Conservation (phyloP, 2,888 invertebrate species). For the Polydrusus tereticollis region DNA sequence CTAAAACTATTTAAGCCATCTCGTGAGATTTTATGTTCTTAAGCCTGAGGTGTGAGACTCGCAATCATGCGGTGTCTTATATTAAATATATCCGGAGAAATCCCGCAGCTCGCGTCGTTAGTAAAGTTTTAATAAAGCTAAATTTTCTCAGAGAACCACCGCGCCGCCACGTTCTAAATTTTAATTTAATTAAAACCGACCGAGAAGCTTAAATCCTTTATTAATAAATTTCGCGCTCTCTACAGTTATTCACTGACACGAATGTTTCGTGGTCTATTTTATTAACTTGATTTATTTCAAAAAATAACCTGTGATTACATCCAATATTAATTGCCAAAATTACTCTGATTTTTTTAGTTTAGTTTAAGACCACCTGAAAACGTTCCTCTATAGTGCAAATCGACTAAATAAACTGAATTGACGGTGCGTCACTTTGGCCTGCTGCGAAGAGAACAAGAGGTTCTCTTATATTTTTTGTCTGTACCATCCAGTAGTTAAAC, state of each 20-base stretch:
- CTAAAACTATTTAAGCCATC: conserved; percentile 40
- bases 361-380: no score
- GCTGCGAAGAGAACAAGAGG: no score
- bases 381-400: no score
- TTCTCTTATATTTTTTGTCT: no score
- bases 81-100: conserved; percentile 52
- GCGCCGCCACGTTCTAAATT: conserved; percentile 53
- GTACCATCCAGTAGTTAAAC: no score
- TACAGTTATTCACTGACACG: conserved; percentile 20
- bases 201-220: conserved; percentile 45
- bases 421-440: no score
- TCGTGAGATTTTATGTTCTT: conserved; percentile 40
- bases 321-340: no score
- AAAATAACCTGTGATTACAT: no score
- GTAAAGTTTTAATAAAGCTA: conserved; percentile 58
- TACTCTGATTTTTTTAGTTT: no score
- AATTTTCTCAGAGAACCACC: conserved; percentile 53
- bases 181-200: conserved; percentile 58
- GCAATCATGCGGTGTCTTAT: conserved; percentile 46
- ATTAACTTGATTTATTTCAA: not conserved
- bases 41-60: conserved; percentile 40
- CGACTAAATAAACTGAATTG: no score
- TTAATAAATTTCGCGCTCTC: conserved; percentile 33
- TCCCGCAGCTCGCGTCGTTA: conserved; percentile 52
- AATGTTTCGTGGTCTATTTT: conserved; percentile 19